Base-by-base conservation (phyloP, 2,113 vertebrate species). In the Ophthalmolycus amberensis region DNA sequence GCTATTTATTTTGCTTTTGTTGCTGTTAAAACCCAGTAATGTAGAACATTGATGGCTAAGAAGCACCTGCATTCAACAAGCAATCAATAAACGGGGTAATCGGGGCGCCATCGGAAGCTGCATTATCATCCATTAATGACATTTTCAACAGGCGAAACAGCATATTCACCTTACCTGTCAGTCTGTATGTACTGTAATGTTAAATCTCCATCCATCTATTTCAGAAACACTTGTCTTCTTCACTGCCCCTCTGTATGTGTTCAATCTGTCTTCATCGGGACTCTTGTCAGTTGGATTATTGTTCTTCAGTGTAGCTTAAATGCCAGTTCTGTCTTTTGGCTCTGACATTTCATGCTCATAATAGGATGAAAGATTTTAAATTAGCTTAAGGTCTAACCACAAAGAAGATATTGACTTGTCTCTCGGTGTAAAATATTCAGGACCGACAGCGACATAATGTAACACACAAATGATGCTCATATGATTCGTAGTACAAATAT, bases 261-360 rank as follows among this genome's bases (percentile, higher is more conserved):
- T 81, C 69, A 58, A 66, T 92, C 69, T 63, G 71, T 90, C 81
- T 89, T 80, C 77, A 89, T 86, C 78, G 69, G 64, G 65, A 72
- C 66, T 80, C 75, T 75, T 69, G 88, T 81, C 87, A 78, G 62
- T 84, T 78, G 71, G 66, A 88, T 87, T 80, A 79, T 89, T 89
- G 83, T 85, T 85, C 84, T 71, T 85, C 50, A 6, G 75, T 82
- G 85, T 69, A 87, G 83, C 93, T 83, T 79, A 94, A 94, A 93
- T 90, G 82, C 74, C 93, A 89, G 58, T 87, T 91, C 89, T 90
- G 87, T 88, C 83, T 88, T 85, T 84, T 83, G 80, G 71, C 87
- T 76, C 48, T 94, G 93, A 93, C 93, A 94, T 94, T 94, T 94
- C 73, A 88, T 88, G 89, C 89, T 93, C 83, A 90, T 93, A 93